A percentile compares a stretch with the other conserved stretches of the same genome.
phyloP scores from a whole-genome alignment of 2,113 vertebrate species.

The Indicator maculatus region DNA sequence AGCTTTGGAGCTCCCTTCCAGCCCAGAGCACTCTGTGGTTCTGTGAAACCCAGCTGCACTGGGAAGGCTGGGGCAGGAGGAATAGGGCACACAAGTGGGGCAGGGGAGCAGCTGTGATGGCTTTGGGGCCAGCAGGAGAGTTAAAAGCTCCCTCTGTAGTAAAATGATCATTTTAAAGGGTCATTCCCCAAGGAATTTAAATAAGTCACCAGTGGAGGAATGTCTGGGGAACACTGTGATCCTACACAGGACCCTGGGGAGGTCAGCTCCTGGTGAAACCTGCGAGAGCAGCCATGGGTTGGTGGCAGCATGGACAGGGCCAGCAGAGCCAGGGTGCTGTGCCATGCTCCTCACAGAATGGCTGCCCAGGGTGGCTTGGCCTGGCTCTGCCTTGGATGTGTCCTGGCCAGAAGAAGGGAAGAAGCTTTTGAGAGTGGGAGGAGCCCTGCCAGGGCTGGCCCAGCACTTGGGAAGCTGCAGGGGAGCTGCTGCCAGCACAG shows the following conservation, averaged over 20 bases:
- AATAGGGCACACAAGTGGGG: not conserved
- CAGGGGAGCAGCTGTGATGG: not conserved
- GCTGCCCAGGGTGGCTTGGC: not conserved
- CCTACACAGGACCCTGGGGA: not conserved
- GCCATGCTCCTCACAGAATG: accelerated
- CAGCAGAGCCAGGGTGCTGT: not conserved
- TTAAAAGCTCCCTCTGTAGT: not conserved
- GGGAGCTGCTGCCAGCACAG: not conserved
- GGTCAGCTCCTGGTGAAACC: not conserved
- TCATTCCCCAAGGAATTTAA: not conserved
- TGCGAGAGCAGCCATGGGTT: not conserved
- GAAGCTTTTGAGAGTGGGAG: not conserved
- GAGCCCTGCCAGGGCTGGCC: not conserved
- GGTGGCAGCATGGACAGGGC: accelerated
- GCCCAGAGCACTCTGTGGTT: no score
- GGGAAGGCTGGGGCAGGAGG: not conserved
- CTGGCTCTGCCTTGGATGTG: not conserved
- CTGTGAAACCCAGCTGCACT: accelerated
- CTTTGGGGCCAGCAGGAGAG: not conserved
- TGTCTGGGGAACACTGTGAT: no score
- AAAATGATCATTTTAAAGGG: not conserved
- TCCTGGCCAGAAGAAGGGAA: not conserved
- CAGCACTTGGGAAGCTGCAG: accelerated
- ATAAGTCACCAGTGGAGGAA: not conserved
- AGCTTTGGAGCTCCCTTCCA: no score